Percentiles rank a stretch among this genome's conserved stretches.
These are phyloP conservation scores for Patella ulyssiponensis DNA, from an alignment of 2,888 invertebrate species.

Conservation along the genomic window DNA sequence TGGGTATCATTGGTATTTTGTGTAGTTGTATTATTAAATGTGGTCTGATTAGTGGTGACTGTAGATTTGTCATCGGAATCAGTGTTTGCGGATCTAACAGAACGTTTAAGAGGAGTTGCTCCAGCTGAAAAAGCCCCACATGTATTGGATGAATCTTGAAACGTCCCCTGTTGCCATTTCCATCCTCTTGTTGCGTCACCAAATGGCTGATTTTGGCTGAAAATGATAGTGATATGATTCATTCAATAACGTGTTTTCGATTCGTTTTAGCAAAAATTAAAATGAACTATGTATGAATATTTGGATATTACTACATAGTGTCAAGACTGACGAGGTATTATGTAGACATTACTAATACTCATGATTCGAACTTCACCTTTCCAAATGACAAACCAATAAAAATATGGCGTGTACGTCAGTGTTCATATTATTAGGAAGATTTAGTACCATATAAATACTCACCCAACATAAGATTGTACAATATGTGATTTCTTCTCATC, in stretches of 20 bases:
- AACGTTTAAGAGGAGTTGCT: too few relatives aligned
- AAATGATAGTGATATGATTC: conserved; percentile 5
- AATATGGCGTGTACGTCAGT: too few relatives aligned
- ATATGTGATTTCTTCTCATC: conserved; percentile 51
- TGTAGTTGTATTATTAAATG: too few relatives aligned
- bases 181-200: conserved; percentile 17
- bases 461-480: conserved; percentile 43
- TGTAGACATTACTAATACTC: too few relatives aligned
- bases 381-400: too few relatives aligned
- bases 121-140: conserved; percentile 19
- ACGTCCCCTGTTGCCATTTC: conserved; percentile 22
- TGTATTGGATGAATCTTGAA: not conserved
- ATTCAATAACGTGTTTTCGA: not conserved
- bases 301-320: too few relatives aligned
- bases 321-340: too few relatives aligned
- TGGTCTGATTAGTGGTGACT: too few relatives aligned
- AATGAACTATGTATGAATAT: not conserved
- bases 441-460: conserved; percentile 1
- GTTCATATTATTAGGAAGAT: too few relatives aligned
- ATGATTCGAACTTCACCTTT: too few relatives aligned
- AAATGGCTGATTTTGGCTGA: conserved; percentile 10
- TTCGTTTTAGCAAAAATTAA: not conserved
- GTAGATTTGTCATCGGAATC: not conserved
- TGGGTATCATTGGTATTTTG: too few relatives aligned
- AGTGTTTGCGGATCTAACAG: not conserved